Conservation (phyloP, 1,140 invertebrate species). For the Wasmannia auropunctata region DNA sequence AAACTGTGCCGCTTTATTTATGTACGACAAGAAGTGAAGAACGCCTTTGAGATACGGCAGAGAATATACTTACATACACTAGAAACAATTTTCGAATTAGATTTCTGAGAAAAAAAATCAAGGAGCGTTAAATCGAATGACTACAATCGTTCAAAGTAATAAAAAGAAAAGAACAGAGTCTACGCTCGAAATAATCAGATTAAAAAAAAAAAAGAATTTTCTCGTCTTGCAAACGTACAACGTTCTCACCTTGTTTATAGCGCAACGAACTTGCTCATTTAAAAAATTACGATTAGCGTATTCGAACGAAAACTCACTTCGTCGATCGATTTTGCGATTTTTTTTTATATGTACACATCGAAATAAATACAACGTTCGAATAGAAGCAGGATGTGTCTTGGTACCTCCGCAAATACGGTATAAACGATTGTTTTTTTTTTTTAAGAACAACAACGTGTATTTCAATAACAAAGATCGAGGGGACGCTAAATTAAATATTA, state of each 20-base stretch:
- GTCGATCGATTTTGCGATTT: conserved; percentile 17
- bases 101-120: conserved; percentile 36
- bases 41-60: conserved; percentile 67
- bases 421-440: conserved; percentile 55
- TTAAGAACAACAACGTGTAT: conserved; percentile 60
- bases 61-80: conserved; percentile 70
- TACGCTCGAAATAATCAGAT: background rate
- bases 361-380: conserved; percentile 56
- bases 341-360: conserved; percentile 49
- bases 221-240: conserved; percentile 37
- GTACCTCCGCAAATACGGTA: conserved; percentile 53
- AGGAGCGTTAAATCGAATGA: conserved; percentile 28
- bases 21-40: conserved; percentile 68
- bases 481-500: conserved; percentile 62
- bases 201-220: conserved; percentile 1
- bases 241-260: conserved; percentile 47
- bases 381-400: conserved; percentile 56
- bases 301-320: conserved; percentile 35
- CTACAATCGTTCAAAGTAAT: background rate
- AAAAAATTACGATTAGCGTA: conserved; percentile 38
- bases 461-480: conserved; percentile 60
- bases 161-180: background rate
- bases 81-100: conserved; percentile 64
- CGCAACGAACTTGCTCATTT: conserved; percentile 31
- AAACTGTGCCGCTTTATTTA: conserved; percentile 73